These are phyloP conservation scores for Artibeus lituratus DNA, from an alignment of 2,797 vertebrate genomes.

Conservation along the genomic window DNA sequence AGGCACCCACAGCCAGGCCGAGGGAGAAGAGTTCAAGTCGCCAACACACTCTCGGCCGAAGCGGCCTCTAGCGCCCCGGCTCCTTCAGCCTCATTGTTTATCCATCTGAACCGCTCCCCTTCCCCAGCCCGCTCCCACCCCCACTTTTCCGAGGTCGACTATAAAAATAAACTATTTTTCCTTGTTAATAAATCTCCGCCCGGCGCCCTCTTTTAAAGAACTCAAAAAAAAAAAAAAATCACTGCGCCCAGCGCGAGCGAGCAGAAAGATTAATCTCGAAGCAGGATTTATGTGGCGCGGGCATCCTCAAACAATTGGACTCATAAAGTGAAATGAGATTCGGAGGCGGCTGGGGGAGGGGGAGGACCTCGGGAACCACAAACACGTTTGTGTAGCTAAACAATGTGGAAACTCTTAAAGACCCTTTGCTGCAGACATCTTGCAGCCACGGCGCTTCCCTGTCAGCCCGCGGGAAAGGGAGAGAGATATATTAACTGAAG, in stretches of 20 bases:
- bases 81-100: conserved; percentile 48
- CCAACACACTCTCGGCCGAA: not conserved
- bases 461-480: conserved; percentile 83
- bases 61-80: not conserved
- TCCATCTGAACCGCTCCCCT: conserved; percentile 36
- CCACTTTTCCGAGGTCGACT: conserved; percentile 30
- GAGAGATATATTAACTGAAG: conserved; percentile 86
- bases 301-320: conserved; percentile 74
- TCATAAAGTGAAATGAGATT: conserved; percentile 76
- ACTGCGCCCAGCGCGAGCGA: conserved; percentile 26
- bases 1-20: not conserved
- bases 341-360: conserved; percentile 77
- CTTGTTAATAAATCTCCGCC: conserved; percentile 74
- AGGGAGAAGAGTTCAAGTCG: conserved; percentile 47
- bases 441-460: conserved; percentile 81
- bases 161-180: conserved; percentile 75
- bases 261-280: conserved; percentile 54
- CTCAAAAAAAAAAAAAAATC: conserved; percentile 19
- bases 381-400: conserved; percentile 76
- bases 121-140: not conserved
- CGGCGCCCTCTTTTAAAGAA: conserved; percentile 59
- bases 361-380: conserved; percentile 78
- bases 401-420: conserved; percentile 85
- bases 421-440: conserved; percentile 81
- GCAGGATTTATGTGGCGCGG: conserved; percentile 75